phyloP scores from a whole-genome alignment of 2,797 vertebrate genomes.

The Glossophaga mutica region DNA sequence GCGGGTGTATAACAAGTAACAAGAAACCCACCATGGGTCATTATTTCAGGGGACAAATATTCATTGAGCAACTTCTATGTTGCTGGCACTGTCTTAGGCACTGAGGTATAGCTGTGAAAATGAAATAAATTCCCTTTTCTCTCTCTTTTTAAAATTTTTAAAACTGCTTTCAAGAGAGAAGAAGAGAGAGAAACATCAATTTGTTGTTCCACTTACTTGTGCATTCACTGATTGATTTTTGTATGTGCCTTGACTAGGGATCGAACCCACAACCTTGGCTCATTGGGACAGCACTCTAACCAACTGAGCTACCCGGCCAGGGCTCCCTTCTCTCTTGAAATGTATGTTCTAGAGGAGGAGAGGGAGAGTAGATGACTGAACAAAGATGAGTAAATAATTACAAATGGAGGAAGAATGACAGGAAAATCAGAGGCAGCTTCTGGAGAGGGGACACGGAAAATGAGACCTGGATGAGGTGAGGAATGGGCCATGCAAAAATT shows the following conservation, averaged over 20 bases:
- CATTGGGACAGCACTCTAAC: neutral
- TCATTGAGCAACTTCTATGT: neutral
- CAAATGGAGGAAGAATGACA: neutral
- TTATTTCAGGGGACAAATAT: neutral
- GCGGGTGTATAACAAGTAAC: neutral
- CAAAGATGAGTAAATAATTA: neutral
- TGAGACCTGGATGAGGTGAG: neutral
- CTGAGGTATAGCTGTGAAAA: neutral
- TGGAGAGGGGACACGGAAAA: neutral
- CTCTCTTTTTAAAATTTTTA: neutral
- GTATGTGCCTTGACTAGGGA: neutral
- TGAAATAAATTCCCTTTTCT: neutral
- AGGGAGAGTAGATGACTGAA: neutral
- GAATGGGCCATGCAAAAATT: neutral
- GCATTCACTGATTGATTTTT: neutral
- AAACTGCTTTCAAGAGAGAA: neutral
- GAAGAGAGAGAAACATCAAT: neutral
- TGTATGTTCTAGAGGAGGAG: neutral
- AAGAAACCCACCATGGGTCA: neutral
- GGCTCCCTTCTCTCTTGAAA: neutral
- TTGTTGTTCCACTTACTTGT: neutral
- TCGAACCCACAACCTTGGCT: neutral
- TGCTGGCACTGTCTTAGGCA: neutral
- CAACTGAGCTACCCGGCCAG: neutral
- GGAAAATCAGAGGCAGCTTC: neutral